Conservation (phyloP, 2,888 invertebrate genomes). For the Agrochola circellaris region DNA sequence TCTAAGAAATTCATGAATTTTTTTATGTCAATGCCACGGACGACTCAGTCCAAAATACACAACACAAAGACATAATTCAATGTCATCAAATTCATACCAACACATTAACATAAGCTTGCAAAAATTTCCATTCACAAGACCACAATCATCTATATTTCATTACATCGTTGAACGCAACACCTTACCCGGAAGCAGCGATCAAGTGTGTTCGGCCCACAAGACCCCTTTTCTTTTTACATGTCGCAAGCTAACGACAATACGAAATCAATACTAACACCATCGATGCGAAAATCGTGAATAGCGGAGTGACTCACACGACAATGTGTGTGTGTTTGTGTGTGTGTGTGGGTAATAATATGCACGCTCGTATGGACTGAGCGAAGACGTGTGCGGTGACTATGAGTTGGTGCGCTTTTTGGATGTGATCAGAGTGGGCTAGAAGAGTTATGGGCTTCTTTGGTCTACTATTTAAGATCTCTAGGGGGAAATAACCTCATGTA, state of each 20-base stretch:
- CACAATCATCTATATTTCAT: slow-evolving; percentile 38
- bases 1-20: too few species aligned
- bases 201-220: slow-evolving; percentile 79
- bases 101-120: background rate
- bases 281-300: slow-evolving; percentile 90
- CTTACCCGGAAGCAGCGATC: slow-evolving; percentile 60
- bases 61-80: background rate
- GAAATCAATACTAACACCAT: slow-evolving; percentile 91
- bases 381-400: slow-evolving; percentile 83
- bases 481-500: background rate
- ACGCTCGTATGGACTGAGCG: slow-evolving; percentile 81
- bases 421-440: background rate
- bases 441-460: background rate
- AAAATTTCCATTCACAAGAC: slow-evolving; percentile 3
- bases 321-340: slow-evolving; percentile 73
- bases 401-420: slow-evolving; percentile 52
- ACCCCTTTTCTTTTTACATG: slow-evolving; percentile 90
- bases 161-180: slow-evolving; percentile 33
- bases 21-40: background rate
- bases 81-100: background rate
- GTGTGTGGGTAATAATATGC: slow-evolving; percentile 85
- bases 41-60: slow-evolving; percentile 9
- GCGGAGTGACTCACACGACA: slow-evolving; percentile 79
- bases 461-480: background rate
- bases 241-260: slow-evolving; percentile 90